These are phyloP conservation scores for Aphidoletes aphidimyza DNA, from an alignment of 2,888 invertebrate species.

Conservation along the genomic window DNA sequence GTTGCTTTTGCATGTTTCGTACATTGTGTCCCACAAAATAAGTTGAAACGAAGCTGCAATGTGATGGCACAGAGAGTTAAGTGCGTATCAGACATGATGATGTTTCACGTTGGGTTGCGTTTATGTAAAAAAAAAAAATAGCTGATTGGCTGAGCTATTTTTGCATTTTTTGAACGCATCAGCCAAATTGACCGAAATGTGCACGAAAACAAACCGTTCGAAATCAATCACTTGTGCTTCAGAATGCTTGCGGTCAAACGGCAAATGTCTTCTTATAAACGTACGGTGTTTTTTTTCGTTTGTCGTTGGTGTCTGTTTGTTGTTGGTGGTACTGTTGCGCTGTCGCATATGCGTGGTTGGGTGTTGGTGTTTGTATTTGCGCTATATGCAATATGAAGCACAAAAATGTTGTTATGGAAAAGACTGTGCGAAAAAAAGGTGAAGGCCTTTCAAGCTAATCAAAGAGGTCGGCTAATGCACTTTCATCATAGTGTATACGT, in stretches of 20 bases:
- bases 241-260: background rate
- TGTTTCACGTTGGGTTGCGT: background rate
- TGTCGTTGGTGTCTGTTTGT: background rate
- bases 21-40: background rate
- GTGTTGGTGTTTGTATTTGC: background rate
- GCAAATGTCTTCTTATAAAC: background rate
- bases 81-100: background rate
- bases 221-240: background rate
- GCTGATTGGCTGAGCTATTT: too few species aligned
- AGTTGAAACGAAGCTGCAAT: background rate
- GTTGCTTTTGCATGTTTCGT: background rate
- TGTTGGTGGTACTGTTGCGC: background rate
- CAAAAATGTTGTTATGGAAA: background rate
- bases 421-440: background rate
- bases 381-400: background rate
- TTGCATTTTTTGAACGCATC: background rate
- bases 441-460: constrained; percentile 34
- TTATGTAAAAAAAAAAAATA: background rate
- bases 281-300: background rate
- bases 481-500: background rate
- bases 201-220: background rate
- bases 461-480: constrained; percentile 54
- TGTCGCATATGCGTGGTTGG: background rate
- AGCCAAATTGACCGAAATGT: background rate
- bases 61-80: background rate